Conservation (phyloP, 2,888 invertebrate genomes). For the Drosophila nigricruria region DNA sequence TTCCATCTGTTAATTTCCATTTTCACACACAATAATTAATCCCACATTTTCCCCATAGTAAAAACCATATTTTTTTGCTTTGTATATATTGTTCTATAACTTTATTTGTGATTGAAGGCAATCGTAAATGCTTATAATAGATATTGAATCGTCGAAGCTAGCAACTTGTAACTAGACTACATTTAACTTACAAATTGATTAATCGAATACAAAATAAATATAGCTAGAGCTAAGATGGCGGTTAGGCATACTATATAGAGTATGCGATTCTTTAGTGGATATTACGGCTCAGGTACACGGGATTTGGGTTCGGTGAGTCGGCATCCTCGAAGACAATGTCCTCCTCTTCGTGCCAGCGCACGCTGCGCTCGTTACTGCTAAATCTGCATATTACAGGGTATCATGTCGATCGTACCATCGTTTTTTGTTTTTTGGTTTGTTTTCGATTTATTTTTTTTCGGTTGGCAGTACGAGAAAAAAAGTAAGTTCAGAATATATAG, state of each 20-base stretch:
- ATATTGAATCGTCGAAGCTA: constrained; percentile 45
- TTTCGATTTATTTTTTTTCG: constrained; percentile 15
- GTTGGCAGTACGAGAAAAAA: constrained; percentile 61
- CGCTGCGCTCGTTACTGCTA: constrained; percentile 78
- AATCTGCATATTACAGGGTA: constrained; percentile 53
- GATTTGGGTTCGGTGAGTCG: constrained; percentile 70
- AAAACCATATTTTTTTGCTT: too few species aligned
- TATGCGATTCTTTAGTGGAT: constrained; percentile 32
- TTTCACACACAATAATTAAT: too few species aligned
- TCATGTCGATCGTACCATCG: constrained; percentile 20
- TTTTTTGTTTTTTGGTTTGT: not conserved
- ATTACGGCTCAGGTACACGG: constrained; percentile 58
- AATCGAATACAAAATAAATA: constrained; percentile 53
- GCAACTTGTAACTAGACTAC: constrained; percentile 46
- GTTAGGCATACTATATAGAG: not conserved
- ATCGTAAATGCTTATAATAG: constrained; percentile 69
- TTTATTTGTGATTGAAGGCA: constrained; percentile 63
- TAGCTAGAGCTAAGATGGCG: constrained; percentile 3
- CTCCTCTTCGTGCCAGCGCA: constrained; percentile 82
- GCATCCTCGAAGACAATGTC: constrained; percentile 84
- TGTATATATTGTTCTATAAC: constrained; percentile 29
- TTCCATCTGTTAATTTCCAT: too few species aligned
- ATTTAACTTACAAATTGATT: constrained; percentile 30
- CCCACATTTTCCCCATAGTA: too few species aligned
- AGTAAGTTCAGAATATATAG: constrained; percentile 74